Evolutionary conservation across 2,888 invertebrate species (phyloP), one percentile per base, ranked within the genome.

Genomic region (Philhelius pedissequus): DNA sequence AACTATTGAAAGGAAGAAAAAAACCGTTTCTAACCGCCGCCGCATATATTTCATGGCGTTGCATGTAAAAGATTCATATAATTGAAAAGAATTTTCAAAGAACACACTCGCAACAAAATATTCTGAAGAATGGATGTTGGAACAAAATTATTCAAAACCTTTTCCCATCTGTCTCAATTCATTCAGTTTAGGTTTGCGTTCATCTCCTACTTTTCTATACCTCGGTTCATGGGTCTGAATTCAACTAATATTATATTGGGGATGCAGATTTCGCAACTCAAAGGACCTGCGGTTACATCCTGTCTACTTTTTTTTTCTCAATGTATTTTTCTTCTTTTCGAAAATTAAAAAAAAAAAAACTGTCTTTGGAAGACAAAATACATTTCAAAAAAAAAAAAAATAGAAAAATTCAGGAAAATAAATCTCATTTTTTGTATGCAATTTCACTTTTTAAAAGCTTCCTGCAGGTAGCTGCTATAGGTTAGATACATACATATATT

Each of bases 251-350:
- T 32, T 64, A 32, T 62, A 82, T 83, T 69, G 75, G 52, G 84
- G 75, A 76, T 76, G 80, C 64, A 64, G 79, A 79, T 66, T 50
- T 70, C 58, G 54, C 48, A 68, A 35, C 75, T 84, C 80, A 84
- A 84, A 84, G 80, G 84, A 80, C 84, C 80, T 84, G 84, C 80
- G 84, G 84, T 84, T 84, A 80, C 84, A 75, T 84, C 80, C 84
- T 80, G 84, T 75, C 75, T 80, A 52, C 27, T 35, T 75, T 40
- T 64, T 64, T 64, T 66, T 48, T 25, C 38, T 52, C 35, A 35
- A 62, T 70, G 22, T 40, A 27, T 45, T 64, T 66, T 27, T 35
- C 35, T 71, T 32, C 35, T 68, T 79, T 78, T 66, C 58, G 52
- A 70, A 54, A 56, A 30, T 32, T n/a, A n/a, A 56, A 8, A 27